Evolutionary conservation across 2,113 vertebrate genomes (phyloP).

Genomic region (Uria lomvia): DNA sequence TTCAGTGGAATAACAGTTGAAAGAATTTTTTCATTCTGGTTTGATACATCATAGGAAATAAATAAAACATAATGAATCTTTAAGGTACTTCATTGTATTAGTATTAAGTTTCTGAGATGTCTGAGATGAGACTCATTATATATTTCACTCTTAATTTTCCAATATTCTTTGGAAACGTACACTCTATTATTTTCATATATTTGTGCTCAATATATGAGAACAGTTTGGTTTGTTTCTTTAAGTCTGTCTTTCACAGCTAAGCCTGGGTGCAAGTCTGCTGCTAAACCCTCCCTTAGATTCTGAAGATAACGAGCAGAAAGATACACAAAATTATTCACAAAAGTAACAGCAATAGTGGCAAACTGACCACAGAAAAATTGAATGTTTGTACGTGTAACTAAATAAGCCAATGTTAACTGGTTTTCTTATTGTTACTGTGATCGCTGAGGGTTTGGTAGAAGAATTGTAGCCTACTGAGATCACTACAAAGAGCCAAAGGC

Average conservation of each 20-base stretch:
- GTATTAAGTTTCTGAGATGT: background rate
- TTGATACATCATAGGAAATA: background rate
- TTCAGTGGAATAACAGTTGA: background rate
- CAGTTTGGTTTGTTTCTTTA: background rate
- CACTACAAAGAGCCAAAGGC: slow-evolving; percentile 19
- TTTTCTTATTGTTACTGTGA: slow-evolving; percentile 24
- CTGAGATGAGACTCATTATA: background rate
- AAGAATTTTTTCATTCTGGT: background rate
- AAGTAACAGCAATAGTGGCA: background rate
- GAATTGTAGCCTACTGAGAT: slow-evolving; percentile 40
- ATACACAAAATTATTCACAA: background rate
- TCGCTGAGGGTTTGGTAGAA: slow-evolving; percentile 17
- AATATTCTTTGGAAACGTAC: background rate
- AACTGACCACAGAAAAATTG: background rate
- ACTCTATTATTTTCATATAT: background rate
- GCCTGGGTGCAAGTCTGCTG: background rate
- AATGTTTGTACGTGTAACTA: background rate
- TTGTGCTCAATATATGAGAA: background rate
- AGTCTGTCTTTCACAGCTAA: background rate
- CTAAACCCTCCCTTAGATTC: background rate
- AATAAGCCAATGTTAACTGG: background rate
- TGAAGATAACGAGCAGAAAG: background rate
- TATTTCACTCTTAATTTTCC: background rate
- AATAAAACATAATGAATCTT: background rate
- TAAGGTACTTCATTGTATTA: background rate